Conservation (phyloP, 92 coral and sea anemone genomes). For the Phenganax subtilis region DNA sequence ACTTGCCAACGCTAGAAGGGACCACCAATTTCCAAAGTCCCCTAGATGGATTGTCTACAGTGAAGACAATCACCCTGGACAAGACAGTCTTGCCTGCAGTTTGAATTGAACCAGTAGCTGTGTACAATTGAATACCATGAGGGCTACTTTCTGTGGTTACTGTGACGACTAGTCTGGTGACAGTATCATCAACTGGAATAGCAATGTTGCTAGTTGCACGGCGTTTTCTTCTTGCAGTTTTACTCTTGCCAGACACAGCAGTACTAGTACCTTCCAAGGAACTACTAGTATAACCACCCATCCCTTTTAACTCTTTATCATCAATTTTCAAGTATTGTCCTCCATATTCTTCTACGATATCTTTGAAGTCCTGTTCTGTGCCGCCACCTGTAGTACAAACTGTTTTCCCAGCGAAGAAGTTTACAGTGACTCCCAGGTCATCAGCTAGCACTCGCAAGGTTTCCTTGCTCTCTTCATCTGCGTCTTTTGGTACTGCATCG, state of each 20-base stretch:
- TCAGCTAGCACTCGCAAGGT: slow-evolving; percentile 1
- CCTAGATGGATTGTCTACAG: neutral
- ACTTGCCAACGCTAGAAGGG: slow-evolving; percentile 15
- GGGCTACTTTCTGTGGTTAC: slow-evolving; percentile 38
- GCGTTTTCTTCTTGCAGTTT: slow-evolving; percentile 50
- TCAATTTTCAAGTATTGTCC: slow-evolving; percentile 62
- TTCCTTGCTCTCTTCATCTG: slow-evolving; percentile 40
- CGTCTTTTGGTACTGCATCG: slow-evolving; percentile 79
- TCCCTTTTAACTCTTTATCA: slow-evolving; percentile 46
- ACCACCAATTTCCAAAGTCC: slow-evolving; percentile 19
- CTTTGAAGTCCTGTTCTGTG: slow-evolving; percentile 43
- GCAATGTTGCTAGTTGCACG: slow-evolving; percentile 42
- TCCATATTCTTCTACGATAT: slow-evolving; percentile 57
- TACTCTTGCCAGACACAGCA: slow-evolving; percentile 56
- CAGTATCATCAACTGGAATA: slow-evolving; percentile 67
- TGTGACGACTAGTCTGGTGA: slow-evolving; percentile 57
- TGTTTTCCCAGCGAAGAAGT: slow-evolving; percentile 47
- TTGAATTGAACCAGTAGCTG: slow-evolving; percentile 7
- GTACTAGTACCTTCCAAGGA: slow-evolving; percentile 62
- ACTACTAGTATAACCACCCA: slow-evolving; percentile 55
- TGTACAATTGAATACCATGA: neutral
- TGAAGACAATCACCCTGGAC: slow-evolving; percentile 1
- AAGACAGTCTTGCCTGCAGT: slow-evolving; percentile 9
- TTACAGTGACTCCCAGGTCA: slow-evolving; percentile 54
- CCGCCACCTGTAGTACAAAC: neutral